Conservation (phyloP, 1,140 invertebrate genomes). For the Liolophura sinensis region DNA sequence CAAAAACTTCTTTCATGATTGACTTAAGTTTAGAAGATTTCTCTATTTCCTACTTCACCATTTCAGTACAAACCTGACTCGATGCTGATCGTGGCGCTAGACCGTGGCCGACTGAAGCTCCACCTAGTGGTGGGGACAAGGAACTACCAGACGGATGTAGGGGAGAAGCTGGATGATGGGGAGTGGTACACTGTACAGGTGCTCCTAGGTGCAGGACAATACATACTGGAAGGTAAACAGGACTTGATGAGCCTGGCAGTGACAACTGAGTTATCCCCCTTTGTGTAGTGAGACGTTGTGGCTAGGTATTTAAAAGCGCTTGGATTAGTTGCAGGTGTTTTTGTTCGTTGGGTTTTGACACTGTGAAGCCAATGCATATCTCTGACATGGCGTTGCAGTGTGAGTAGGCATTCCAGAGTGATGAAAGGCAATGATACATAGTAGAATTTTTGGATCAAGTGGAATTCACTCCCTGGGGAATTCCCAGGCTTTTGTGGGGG, state of each 20-base stretch:
- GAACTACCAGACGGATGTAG: constrained; percentile 15
- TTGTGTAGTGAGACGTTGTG: no score
- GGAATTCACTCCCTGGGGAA: no score
- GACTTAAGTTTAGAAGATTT: background rate
- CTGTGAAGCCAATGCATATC: no score
- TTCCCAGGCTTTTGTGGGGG: no score
- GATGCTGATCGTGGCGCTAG: constrained; percentile 24
- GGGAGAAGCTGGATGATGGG: constrained; percentile 23
- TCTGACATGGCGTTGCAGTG: no score
- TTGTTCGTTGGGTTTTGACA: no score
- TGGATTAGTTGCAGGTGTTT: no score
- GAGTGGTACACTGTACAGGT: constrained; percentile 30
- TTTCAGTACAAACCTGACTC: constrained; percentile 30
- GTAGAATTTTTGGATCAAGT: no score
- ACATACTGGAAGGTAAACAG: constrained; percentile 18
- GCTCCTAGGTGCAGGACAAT: constrained; percentile 11
- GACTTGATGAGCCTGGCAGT: background rate
- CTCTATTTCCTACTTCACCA: background rate
- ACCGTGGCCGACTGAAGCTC: constrained; percentile 30
- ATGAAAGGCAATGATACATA: no score
- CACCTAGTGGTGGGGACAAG: constrained; percentile 29
- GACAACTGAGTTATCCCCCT: background rate
- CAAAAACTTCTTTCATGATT: background rate
- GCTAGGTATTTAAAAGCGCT: no score
- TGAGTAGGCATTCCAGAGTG: no score